These are phyloP conservation scores for Neria commutata DNA, from an alignment of 2,888 invertebrate genomes.

Conservation along the genomic window DNA sequence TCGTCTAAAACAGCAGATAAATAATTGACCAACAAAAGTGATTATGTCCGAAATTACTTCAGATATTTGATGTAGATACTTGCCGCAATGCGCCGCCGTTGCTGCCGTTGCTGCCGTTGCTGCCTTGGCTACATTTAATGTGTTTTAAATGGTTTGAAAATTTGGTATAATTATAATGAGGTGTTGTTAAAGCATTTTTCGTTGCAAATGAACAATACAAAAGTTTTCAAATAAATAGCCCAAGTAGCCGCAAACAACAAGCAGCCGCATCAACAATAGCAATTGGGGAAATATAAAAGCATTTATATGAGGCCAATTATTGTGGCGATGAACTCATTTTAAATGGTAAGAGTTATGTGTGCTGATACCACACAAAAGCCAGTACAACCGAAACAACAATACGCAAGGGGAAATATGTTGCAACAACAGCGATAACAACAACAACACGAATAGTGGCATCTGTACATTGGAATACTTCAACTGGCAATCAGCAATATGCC, in stretches of 20 bases:
- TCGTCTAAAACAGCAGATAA: conserved; percentile 45
- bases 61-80: too few relatives aligned
- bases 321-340: not conserved
- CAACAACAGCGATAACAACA: not conserved
- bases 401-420: too few relatives aligned
- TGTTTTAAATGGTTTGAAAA: conserved; percentile 50
- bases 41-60: too few relatives aligned
- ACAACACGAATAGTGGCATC: too few relatives aligned
- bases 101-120: not conserved
- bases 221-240: not conserved
- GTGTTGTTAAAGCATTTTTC: not conserved
- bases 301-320: conserved; percentile 5
- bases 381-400: too few relatives aligned
- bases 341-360: too few relatives aligned
- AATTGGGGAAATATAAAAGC: not conserved
- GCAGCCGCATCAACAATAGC: not conserved
- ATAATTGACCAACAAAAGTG: conserved; percentile 45
- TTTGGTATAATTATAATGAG: conserved; percentile 7
- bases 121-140: conserved; percentile 43
- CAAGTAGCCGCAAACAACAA: not conserved
- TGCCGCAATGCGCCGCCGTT: not conserved
- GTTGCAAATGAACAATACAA: not conserved
- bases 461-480: too few relatives aligned
- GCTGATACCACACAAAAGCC: too few relatives aligned
- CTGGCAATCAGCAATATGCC: too few relatives aligned